These are phyloP conservation scores for Bradypodion pumilum DNA, from an alignment of 2,797 vertebrate genomes.

Conservation along the genomic window DNA sequence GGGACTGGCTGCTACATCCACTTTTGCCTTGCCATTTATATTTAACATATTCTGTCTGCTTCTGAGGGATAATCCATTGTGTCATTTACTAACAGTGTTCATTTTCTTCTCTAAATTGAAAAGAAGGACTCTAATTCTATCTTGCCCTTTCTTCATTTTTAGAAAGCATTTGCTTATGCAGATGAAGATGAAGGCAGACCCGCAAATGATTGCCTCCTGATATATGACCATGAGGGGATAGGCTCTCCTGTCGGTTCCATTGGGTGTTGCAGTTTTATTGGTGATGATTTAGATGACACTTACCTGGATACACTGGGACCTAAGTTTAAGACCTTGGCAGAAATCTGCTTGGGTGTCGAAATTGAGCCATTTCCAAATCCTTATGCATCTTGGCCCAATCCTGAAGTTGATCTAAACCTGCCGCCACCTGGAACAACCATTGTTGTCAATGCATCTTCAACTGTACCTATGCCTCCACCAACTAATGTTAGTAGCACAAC, in stretches of 20 bases:
- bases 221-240: conserved; percentile 80
- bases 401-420: conserved; percentile 67
- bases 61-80: background rate
- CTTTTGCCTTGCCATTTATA: background rate
- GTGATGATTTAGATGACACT: conserved; percentile 76
- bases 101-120: background rate
- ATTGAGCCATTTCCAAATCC: conserved; percentile 58
- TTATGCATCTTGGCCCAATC: conserved; percentile 52
- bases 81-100: background rate
- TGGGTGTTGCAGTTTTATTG: conserved; percentile 80
- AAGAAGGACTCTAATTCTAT: background rate
- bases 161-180: conserved; percentile 80
- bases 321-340: conserved; percentile 84
- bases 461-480: conserved; percentile 54
- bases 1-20: background rate
- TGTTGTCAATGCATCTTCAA: conserved; percentile 54
- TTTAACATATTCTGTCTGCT: background rate
- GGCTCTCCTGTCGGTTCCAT: conserved; percentile 74
- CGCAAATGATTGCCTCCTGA: conserved; percentile 77
- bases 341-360: conserved; percentile 78
- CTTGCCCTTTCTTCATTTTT: conserved; percentile 43
- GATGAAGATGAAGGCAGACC: conserved; percentile 77
- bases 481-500: conserved; percentile 63
- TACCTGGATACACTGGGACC: conserved; percentile 81
- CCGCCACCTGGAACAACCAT: conserved; percentile 71